phyloP scores from a whole-genome alignment of 2,888 invertebrate species.

The Muschampia plurimacula region DNA sequence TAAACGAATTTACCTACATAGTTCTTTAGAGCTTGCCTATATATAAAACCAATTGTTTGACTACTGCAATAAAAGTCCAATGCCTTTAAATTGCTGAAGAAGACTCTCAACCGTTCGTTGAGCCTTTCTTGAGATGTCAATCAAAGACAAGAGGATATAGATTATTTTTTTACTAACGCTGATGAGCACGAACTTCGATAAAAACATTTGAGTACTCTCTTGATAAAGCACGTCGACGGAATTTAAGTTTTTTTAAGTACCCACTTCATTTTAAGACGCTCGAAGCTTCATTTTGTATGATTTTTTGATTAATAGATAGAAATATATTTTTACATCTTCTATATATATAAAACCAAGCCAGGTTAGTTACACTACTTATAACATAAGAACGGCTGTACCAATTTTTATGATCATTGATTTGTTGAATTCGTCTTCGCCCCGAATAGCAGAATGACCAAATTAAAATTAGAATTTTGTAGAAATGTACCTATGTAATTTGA shows the following conservation, averaged over 20 bases:
- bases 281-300: neutral
- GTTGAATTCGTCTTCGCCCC: too few species aligned
- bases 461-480: too few species aligned
- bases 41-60: too few species aligned
- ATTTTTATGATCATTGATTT: too few species aligned
- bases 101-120: neutral
- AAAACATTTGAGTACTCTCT: neutral
- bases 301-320: neutral
- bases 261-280: neutral
- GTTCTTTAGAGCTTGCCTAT: too few species aligned
- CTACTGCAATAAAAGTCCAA: neutral
- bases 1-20: too few species aligned
- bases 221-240: neutral
- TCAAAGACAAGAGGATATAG: neutral
- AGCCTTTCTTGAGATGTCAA: conserved; percentile 7
- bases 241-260: neutral
- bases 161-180: neutral
- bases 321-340: too few species aligned
- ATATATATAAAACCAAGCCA: too few species aligned
- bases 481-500: too few species aligned
- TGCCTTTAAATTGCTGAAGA: neutral
- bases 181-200: conserved; percentile 4
- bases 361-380: too few species aligned
- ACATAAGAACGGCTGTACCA: too few species aligned
- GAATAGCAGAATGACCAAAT: too few species aligned